Evolutionary conservation across 2,888 invertebrate genomes (phyloP).

Genomic region (Smittia sp.): DNA sequence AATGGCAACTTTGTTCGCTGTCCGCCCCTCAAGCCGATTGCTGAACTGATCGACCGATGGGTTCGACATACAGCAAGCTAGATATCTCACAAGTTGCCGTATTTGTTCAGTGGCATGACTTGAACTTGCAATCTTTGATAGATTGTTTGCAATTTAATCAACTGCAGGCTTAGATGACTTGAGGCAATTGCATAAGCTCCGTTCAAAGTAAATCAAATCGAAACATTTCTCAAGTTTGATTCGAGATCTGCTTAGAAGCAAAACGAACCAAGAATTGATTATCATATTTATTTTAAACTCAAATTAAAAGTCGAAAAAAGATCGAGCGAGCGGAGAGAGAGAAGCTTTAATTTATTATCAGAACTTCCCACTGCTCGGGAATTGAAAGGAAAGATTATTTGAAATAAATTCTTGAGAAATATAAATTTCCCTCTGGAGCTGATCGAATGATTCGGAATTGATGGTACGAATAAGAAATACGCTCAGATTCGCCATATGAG

Average conservation of each 20-base stretch:
- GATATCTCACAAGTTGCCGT: not conserved
- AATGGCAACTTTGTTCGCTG: no score
- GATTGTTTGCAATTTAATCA: no score
- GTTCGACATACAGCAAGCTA: no score
- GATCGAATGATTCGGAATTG: constrained; percentile 8
- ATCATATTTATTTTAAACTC: not conserved
- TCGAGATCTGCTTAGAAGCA: not conserved
- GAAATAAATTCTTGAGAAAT: constrained; percentile 15
- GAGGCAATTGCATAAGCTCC: no score
- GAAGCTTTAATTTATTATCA: constrained; percentile 18
- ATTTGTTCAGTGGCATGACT: no score
- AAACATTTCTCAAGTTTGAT: not conserved
- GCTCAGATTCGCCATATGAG: not conserved
- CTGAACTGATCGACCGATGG: no score
- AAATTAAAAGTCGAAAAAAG: not conserved
- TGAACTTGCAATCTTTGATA: no score
- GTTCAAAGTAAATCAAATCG: not conserved
- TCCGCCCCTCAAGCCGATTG: no score
- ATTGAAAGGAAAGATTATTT: not conserved
- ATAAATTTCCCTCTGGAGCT: constrained; percentile 30
- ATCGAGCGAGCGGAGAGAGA: not conserved
- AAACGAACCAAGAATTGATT: not conserved
- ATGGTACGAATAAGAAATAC: not conserved
- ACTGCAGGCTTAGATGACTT: no score
- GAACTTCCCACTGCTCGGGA: not conserved